Evolutionary conservation across 2,888 invertebrate species (phyloP), one percentile per base, ranked within the genome.

Genomic region (Cistogaster globosa): DNA sequence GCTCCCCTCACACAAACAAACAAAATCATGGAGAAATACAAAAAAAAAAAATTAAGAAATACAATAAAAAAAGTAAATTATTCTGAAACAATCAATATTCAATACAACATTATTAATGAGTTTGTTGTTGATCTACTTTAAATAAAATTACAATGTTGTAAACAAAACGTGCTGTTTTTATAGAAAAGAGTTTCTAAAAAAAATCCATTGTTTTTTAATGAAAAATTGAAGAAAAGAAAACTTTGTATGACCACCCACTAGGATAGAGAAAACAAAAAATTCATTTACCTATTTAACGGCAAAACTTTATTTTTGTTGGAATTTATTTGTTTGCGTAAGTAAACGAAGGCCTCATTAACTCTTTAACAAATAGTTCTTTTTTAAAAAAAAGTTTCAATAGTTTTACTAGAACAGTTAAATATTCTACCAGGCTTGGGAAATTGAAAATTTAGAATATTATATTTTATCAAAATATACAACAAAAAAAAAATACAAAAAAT

Each of bases 41-140:
- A 55, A 32, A 6, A 26, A 48, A n/a, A 55, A 32, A 26, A 26
- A 42, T 11, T 4, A 57, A 57, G 8, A 14, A 38, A 42, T 38
- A 67, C 11, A 36, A 18, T 32, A 16, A 51, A 16, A 65, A 42
- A 76, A 32, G 32, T 4, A 72, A 45, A n/a, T 58, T 36, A 57
- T 11, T 26, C 42, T 45, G 22, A 48, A 74, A 26, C 32, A 65
- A 74, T 72, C 78, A 57, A 18, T 38, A 68, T 38, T 57, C 63
- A 79, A 79, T 57, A 42, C 0, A 75, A 82, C 48, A 68, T 68
- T 57, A 79, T 69, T 74, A 79, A 74, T 74, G 69, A 83, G 79
- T n/a, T 83, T 69, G 51, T 63, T 60, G 65, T 18, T 67, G 77
- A 16, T 62, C 55, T 45, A 68, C 55, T 74, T 83, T 60, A 26